Conservation (phyloP, 1,140 invertebrate genomes). For the Rhyacophila brunnea region DNA sequence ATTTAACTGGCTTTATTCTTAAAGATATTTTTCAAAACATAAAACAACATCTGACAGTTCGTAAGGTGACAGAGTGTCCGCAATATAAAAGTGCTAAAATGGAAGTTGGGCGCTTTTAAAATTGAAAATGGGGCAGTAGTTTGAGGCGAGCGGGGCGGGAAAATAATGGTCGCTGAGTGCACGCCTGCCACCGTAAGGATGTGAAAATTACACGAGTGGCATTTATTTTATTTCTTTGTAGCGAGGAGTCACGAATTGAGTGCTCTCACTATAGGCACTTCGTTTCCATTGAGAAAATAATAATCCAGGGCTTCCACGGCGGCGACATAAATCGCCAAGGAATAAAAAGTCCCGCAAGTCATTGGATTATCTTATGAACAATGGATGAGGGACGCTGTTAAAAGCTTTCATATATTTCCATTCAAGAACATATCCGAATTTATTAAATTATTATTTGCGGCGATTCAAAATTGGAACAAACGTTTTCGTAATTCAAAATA, state of each 20-base stretch:
- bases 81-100: too few species aligned
- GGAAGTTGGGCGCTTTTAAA: too few species aligned
- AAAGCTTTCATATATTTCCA: too few species aligned
- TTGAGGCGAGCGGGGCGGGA: background rate
- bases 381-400: conserved; percentile 17
- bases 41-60: too few species aligned
- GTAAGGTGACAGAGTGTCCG: too few species aligned
- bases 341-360: conserved; percentile 10
- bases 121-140: too few species aligned
- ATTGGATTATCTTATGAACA: conserved; percentile 33
- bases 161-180: background rate
- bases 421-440: too few species aligned
- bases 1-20: too few species aligned
- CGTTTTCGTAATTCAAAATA: too few species aligned
- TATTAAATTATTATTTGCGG: too few species aligned
- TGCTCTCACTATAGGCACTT: conserved; percentile 6
- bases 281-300: conserved; percentile 12
- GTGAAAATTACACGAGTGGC: conserved; percentile 6
- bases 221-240: conserved; percentile 10
- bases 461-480: too few species aligned
- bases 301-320: background rate
- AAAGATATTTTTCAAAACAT: too few species aligned
- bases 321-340: conserved; percentile 14
- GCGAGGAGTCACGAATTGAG: background rate
- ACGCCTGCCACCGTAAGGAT: background rate